Conservation (phyloP, 2,113 vertebrate genomes). For the Poicephalus meyeri region DNA sequence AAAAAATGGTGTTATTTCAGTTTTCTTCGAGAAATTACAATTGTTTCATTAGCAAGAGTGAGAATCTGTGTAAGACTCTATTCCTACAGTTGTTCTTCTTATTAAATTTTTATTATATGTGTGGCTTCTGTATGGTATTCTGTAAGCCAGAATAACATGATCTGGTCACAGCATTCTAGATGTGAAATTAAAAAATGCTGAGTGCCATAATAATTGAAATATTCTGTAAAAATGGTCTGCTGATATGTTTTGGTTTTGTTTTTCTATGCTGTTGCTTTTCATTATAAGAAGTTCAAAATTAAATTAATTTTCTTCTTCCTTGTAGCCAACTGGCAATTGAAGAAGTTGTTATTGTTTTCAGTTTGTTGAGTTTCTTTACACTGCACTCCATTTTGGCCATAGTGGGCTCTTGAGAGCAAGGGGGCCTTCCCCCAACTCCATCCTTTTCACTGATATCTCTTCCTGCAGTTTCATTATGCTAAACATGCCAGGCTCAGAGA, state of each 20-base stretch:
- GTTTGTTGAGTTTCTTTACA: not conserved
- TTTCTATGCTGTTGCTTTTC: not conserved
- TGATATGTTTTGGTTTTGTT: rapidly evolving
- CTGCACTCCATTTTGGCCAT: not conserved
- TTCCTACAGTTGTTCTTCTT: not conserved
- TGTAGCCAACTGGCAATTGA: not conserved
- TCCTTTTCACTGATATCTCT: too few relatives aligned
- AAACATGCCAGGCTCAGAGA: not conserved
- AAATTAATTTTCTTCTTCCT: not conserved
- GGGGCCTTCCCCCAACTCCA: not conserved
- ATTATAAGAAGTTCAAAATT: not conserved
- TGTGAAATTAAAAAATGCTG: not conserved
- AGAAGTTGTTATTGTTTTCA: not conserved
- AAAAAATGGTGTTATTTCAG: not conserved
- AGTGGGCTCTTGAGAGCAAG: not conserved
- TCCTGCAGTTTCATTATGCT: not conserved
- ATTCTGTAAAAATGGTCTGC: not conserved
- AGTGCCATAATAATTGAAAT: not conserved
- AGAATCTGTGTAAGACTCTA: not conserved
- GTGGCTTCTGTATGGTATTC: not conserved
- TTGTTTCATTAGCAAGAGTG: not conserved
- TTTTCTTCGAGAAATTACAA: not conserved
- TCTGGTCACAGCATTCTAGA: not conserved
- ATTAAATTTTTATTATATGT: not conserved
- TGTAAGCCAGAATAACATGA: not conserved